Evolutionary conservation across 2,888 invertebrate genomes (phyloP).

Genomic region (Anodontia alba): DNA sequence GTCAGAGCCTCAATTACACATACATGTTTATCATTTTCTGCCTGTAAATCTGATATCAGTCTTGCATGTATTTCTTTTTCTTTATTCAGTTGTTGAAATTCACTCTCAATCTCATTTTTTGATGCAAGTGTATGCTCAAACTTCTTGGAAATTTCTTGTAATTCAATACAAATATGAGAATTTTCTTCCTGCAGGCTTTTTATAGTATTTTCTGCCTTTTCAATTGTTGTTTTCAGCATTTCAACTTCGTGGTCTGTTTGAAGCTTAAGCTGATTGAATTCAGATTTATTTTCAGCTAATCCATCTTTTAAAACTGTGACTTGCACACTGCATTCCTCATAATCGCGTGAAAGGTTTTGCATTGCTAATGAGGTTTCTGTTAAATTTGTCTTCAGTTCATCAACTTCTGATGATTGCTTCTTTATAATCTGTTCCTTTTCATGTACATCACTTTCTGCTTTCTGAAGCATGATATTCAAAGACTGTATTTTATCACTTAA

Average conservation of each 20-base stretch:
- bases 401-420: neutral
- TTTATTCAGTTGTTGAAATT: slow-evolving; percentile 16
- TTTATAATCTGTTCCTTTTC: neutral
- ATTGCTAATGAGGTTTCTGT: neutral
- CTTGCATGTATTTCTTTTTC: neutral
- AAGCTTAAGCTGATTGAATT: neutral
- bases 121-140: neutral
- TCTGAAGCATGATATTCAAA: neutral
- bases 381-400: neutral
- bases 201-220: neutral
- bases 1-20: neutral
- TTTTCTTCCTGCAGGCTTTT: neutral
- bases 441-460: neutral
- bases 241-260: neutral
- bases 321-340: neutral
- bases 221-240: neutral
- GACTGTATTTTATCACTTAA: neutral
- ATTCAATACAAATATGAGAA: slow-evolving; percentile 8
- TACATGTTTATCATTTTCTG: slow-evolving; percentile 9
- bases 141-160: neutral
- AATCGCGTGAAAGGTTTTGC: neutral
- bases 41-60: neutral
- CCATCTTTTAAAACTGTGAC: neutral
- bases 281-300: neutral
- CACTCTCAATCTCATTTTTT: neutral